phyloP scores from a whole-genome alignment of 2,888 invertebrate species.

The Papilio demoleus region DNA sequence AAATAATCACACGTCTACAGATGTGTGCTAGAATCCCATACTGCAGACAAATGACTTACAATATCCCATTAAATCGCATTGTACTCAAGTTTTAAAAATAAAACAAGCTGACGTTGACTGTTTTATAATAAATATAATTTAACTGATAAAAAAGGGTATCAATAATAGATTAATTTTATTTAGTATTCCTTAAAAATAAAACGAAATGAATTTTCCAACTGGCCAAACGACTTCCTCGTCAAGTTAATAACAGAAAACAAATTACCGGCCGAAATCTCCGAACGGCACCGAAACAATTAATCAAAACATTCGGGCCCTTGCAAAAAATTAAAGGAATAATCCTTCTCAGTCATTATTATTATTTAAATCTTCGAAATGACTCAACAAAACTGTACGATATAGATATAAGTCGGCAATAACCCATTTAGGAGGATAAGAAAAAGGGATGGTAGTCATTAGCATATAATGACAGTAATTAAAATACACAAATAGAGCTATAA shows the following conservation, averaged over 20 bases:
- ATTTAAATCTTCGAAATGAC: slow-evolving; percentile 79
- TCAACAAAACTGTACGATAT: slow-evolving; percentile 71
- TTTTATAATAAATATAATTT: too few species aligned
- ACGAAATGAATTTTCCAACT: slow-evolving; percentile 64
- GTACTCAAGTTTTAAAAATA: background rate
- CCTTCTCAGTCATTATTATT: slow-evolving; percentile 72
- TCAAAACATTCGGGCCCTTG: slow-evolving; percentile 67
- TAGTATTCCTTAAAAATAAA: slow-evolving; percentile 51
- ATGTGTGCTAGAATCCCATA: slow-evolving; percentile 26
- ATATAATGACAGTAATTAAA: slow-evolving; percentile 89
- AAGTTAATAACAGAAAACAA: slow-evolving; percentile 80
- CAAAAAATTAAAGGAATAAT: slow-evolving; percentile 67
- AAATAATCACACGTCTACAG: slow-evolving; percentile 38
- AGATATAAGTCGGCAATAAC: slow-evolving; percentile 81
- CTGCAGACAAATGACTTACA: slow-evolving; percentile 13
- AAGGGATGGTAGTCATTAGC: slow-evolving; percentile 84
- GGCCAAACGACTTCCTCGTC: slow-evolving; percentile 75
- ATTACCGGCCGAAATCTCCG: slow-evolving; percentile 69
- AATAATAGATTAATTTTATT: background rate
- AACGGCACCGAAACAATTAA: slow-evolving; percentile 73
- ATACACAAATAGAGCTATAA: slow-evolving; percentile 88
- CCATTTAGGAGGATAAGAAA: slow-evolving; percentile 84
- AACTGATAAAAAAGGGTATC: background rate
- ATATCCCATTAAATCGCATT: background rate
- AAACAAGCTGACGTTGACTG: background rate